Percentiles rank a stretch among this genome's conserved stretches.
These are phyloP conservation scores for Phycodurus eques DNA, from an alignment of 2,113 vertebrate species.

Conservation along the genomic window DNA sequence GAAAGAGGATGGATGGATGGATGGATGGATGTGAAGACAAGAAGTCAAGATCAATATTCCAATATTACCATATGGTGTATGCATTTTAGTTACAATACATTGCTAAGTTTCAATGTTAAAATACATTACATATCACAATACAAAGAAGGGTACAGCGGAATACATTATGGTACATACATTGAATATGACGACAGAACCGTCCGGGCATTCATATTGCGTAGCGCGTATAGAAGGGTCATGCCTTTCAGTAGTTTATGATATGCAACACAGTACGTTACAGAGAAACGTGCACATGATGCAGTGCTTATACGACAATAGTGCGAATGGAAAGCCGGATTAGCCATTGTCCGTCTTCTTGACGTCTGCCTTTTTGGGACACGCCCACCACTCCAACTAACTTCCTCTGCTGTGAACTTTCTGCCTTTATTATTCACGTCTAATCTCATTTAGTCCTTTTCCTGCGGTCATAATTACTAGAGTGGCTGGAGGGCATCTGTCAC, in stretches of 20 bases:
- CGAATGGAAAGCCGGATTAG: background rate
- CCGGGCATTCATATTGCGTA: too few relatives aligned
- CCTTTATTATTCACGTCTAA: slow-evolving; percentile 12
- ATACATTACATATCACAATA: too few relatives aligned
- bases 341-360: slow-evolving; percentile 1
- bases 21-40: too few relatives aligned
- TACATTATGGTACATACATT: too few relatives aligned
- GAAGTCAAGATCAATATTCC: too few relatives aligned
- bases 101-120: too few relatives aligned
- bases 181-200: too few relatives aligned
- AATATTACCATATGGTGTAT: too few relatives aligned
- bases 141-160: too few relatives aligned
- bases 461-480: slow-evolving; percentile 7
- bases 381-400: slow-evolving; percentile 4
- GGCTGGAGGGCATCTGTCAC: slow-evolving; percentile 13
- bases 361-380: background rate
- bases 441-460: slow-evolving; percentile 5
- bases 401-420: slow-evolving; percentile 3
- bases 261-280: background rate
- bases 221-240: too few relatives aligned
- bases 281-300: background rate
- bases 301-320: background rate
- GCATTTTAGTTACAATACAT: too few relatives aligned
- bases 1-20: too few relatives aligned
- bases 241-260: background rate